A percentile compares a stretch with the other conserved stretches of the same genome.
Evolutionary conservation across 2,888 invertebrate genomes (phyloP).

Genomic region (Torymus auratus): DNA sequence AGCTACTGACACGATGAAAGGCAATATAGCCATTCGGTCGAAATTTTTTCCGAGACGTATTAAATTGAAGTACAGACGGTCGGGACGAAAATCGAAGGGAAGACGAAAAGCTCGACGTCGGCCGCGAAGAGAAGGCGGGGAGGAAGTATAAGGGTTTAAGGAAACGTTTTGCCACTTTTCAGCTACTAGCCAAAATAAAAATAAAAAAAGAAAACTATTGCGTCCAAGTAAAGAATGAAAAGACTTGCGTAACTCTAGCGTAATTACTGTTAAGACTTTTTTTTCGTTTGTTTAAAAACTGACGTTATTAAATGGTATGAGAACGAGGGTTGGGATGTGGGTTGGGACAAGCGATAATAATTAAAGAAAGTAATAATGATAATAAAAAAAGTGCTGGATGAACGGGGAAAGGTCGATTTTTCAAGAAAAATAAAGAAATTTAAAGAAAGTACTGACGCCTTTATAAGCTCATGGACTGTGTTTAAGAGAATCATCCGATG

Average conservation of each 20-base stretch:
- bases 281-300: slow-evolving; percentile 53
- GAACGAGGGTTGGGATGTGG: neutral
- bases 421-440: slow-evolving; percentile 23
- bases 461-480: slow-evolving; percentile 73
- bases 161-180: slow-evolving; percentile 58
- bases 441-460: slow-evolving; percentile 65
- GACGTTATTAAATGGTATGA: slow-evolving; percentile 15
- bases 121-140: slow-evolving; percentile 28
- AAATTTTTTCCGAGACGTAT: slow-evolving; percentile 47
- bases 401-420: slow-evolving; percentile 34
- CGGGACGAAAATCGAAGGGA: neutral
- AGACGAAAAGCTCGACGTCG: slow-evolving; percentile 7
- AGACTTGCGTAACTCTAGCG: slow-evolving; percentile 64
- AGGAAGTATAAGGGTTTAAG: slow-evolving; percentile 5
- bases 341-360: slow-evolving; percentile 22
- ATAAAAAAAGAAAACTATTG: slow-evolving; percentile 68
- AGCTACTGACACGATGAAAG: slow-evolving; percentile 59
- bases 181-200: slow-evolving; percentile 65
- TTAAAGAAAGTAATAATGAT: slow-evolving; percentile 10
- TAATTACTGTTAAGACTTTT: slow-evolving; percentile 61
- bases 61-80: slow-evolving; percentile 26
- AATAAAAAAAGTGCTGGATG: slow-evolving; percentile 18
- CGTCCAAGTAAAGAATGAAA: slow-evolving; percentile 70
- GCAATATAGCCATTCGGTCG: slow-evolving; percentile 59
- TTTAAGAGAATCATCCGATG: slow-evolving; percentile 66